These are phyloP conservation scores for Andrena camellia DNA, from an alignment of 2,888 invertebrate genomes.

Conservation along the genomic window DNA sequence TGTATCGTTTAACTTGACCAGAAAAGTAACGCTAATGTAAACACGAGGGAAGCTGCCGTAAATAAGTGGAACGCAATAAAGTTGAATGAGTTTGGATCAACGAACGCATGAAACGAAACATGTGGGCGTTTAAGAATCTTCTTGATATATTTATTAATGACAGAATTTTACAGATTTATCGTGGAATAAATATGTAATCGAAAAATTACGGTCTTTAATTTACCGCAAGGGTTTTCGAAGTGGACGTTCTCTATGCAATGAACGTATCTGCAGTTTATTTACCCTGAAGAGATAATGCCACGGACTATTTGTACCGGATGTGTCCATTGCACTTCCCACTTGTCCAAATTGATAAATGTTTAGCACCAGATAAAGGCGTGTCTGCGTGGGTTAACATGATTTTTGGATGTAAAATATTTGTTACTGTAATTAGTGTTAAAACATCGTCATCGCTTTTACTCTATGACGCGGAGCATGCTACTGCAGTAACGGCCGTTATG, in stretches of 20 bases:
- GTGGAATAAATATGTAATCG: background rate
- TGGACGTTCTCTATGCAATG: slow-evolving; percentile 21
- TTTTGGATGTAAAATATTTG: slow-evolving; percentile 21
- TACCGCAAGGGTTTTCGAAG: slow-evolving; percentile 23
- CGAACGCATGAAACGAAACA: background rate
- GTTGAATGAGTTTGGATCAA: too few species aligned
- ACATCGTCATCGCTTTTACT: background rate
- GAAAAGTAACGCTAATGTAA: background rate
- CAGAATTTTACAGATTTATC: background rate
- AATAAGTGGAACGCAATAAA: too few species aligned
- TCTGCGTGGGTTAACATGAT: slow-evolving; percentile 56
- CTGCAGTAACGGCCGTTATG: slow-evolving; percentile 20
- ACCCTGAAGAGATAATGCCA: slow-evolving; percentile 64
- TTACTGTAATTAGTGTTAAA: background rate
- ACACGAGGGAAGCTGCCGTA: too few species aligned
- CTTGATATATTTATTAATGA: background rate
- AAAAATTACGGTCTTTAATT: slow-evolving; percentile 16
- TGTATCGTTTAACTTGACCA: background rate
- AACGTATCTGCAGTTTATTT: slow-evolving; percentile 68
- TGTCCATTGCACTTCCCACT: slow-evolving; percentile 71
- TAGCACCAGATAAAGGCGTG: slow-evolving; percentile 52
- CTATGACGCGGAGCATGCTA: background rate
- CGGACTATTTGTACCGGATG: slow-evolving; percentile 73
- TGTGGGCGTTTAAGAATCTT: background rate
- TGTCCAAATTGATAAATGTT: slow-evolving; percentile 68